Conservation (phyloP, 2,113 vertebrate genomes). For the Phyllostomus hastatus region DNA sequence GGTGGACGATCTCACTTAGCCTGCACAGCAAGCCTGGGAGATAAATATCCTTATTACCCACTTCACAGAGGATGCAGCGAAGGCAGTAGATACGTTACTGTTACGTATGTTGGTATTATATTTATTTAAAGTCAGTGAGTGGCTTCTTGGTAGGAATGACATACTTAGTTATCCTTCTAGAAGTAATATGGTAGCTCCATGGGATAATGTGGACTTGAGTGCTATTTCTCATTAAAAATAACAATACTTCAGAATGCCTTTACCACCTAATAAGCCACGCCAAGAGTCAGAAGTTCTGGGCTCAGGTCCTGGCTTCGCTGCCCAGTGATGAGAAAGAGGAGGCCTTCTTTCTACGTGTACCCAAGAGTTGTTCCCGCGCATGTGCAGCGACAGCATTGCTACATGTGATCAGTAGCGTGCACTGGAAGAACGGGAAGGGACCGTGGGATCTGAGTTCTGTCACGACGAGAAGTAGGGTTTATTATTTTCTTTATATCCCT, state of each 20-base stretch:
- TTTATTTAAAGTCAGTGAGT: background rate
- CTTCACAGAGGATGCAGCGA: background rate
- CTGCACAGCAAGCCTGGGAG: fast-evolving
- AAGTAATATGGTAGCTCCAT: background rate
- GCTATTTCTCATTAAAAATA: background rate
- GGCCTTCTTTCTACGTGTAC: background rate
- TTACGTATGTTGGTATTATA: background rate
- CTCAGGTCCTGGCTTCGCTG: background rate
- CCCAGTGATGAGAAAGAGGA: background rate
- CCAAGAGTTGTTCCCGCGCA: background rate
- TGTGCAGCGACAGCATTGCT: fast-evolving
- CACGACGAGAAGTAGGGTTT: background rate
- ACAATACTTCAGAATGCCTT: background rate
- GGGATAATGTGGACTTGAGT: background rate
- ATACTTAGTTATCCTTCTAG: background rate
- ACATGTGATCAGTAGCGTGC: background rate
- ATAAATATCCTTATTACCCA: background rate
- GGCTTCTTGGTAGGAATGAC: background rate
- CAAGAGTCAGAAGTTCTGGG: background rate
- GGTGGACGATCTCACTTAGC: background rate
- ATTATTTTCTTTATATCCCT: background rate
- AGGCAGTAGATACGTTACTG: background rate
- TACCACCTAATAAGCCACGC: background rate
- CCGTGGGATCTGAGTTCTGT: background rate
- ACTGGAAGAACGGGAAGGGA: background rate